Evolutionary conservation across 2,113 vertebrate species (phyloP).

Genomic region (Opisthocomus hoazin): DNA sequence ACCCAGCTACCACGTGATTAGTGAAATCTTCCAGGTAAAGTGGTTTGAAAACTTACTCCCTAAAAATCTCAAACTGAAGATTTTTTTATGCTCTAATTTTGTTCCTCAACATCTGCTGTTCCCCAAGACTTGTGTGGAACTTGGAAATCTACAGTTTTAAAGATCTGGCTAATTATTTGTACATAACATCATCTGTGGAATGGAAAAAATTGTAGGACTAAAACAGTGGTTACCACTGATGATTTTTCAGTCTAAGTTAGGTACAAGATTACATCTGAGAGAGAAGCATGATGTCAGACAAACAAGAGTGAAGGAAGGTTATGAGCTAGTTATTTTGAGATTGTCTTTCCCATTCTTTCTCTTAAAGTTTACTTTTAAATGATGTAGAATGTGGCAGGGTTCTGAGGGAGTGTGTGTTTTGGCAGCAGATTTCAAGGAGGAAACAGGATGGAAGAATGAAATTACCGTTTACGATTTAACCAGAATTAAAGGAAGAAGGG

Average conservation of each 20-base stretch:
- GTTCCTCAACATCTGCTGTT: neutral
- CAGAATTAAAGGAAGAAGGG: neutral
- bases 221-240: neutral
- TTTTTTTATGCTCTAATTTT: neutral
- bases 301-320: neutral
- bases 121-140: neutral
- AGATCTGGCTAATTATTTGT: neutral
- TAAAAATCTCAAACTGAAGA: neutral
- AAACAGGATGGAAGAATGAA: conserved; percentile 28
- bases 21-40: neutral
- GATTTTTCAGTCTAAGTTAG: neutral
- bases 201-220: neutral
- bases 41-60: neutral
- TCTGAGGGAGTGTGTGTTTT: neutral
- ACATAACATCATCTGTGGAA: neutral
- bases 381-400: conserved; percentile 1
- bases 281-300: neutral
- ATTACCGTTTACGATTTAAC: neutral
- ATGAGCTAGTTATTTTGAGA: neutral
- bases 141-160: neutral
- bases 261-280: neutral
- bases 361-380: neutral
- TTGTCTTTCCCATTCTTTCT: conserved; percentile 20
- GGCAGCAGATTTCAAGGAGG: neutral
- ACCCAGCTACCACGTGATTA: neutral